Evolutionary conservation across 2,113 vertebrate species (phyloP).

Genomic region (Peromyscus maniculatus): DNA sequence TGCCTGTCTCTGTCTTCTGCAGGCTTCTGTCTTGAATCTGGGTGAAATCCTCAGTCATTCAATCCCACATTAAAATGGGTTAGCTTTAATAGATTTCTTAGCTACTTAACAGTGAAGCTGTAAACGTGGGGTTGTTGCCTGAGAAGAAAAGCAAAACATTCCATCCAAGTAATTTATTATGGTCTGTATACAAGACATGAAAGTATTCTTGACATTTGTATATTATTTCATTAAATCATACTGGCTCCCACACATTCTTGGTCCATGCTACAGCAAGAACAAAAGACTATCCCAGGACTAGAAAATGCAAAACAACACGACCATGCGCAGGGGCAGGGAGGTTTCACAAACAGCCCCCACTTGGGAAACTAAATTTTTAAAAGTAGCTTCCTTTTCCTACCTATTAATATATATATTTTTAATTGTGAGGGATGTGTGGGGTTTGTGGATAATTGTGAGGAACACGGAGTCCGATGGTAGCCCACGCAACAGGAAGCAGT

Average conservation of each 20-base stretch:
- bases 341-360: neutral
- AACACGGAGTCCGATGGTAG: constrained; percentile 82
- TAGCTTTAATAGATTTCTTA: constrained; percentile 67
- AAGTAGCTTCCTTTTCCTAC: constrained; percentile 74
- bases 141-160: constrained; percentile 74
- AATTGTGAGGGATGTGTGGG: constrained; percentile 66
- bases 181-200: constrained; percentile 65
- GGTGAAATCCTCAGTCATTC: constrained; percentile 55
- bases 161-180: constrained; percentile 58
- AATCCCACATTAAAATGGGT: constrained; percentile 58
- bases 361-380: constrained; percentile 30
- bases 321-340: neutral
- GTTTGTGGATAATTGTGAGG: constrained; percentile 79
- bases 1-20: constrained; percentile 32
- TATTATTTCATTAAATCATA: constrained; percentile 73
- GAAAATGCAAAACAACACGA: neutral
- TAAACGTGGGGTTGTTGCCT: constrained; percentile 63
- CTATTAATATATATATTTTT: constrained; percentile 68
- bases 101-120: constrained; percentile 56
- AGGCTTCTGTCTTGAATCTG: constrained; percentile 47
- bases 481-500: constrained; percentile 84
- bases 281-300: constrained; percentile 62
- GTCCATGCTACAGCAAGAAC: constrained; percentile 46
- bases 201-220: constrained; percentile 68
- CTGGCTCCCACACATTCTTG: constrained; percentile 24